Conservation (phyloP, 2,113 vertebrate species). For the Acanthisitta chloris region DNA sequence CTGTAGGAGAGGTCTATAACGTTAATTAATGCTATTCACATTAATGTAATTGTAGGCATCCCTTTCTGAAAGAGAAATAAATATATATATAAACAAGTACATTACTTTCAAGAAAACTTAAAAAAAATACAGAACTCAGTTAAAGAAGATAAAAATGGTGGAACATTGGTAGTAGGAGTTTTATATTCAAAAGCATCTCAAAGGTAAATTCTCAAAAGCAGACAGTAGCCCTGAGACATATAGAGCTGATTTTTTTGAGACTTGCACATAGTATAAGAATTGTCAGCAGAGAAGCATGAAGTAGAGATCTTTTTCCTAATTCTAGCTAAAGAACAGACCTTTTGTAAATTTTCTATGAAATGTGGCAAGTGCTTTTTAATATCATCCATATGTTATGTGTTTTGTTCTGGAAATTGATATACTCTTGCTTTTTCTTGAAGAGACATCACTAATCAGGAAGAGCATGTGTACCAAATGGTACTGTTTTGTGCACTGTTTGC, state of each 20-base stretch:
- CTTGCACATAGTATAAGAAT: neutral
- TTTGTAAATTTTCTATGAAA: neutral
- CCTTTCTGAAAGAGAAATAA: neutral
- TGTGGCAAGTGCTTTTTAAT: neutral
- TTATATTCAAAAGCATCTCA: neutral
- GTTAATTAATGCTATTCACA: neutral
- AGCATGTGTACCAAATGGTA: neutral
- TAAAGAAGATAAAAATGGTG: neutral
- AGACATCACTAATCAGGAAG: neutral
- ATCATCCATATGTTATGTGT: neutral
- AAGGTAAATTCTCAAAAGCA: neutral
- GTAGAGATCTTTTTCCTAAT: neutral
- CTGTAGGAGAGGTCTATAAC: neutral
- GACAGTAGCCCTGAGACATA: neutral
- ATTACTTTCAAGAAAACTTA: neutral
- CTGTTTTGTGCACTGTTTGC: neutral
- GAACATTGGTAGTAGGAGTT: neutral
- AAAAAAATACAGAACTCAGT: neutral
- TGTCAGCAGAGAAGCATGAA: neutral
- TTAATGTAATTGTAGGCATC: neutral
- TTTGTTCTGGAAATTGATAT: neutral
- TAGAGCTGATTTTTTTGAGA: neutral
- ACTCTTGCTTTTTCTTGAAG: neutral
- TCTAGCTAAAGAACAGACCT: neutral
- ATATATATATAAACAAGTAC: neutral